Percentiles rank a stretch among this genome's conserved stretches.
phyloP scores from a whole-genome alignment of 2,888 invertebrate species.

The Aporophyla nigra region DNA sequence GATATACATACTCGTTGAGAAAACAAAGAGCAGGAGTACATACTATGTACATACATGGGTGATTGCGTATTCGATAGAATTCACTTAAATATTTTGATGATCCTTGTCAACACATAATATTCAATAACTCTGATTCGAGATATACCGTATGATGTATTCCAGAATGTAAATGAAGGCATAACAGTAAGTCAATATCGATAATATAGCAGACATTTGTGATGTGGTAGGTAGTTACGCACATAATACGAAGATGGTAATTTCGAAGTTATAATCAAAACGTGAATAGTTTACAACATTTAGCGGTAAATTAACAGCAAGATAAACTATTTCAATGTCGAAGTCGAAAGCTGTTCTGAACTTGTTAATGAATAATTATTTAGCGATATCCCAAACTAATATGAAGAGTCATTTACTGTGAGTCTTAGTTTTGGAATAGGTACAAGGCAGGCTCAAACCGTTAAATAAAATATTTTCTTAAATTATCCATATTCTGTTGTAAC shows the following conservation, averaged over 20 bases:
- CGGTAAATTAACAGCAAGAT: conserved; percentile 3
- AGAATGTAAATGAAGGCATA: conserved; percentile 15
- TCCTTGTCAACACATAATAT: too few relatives aligned
- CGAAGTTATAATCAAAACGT: conserved; percentile 16
- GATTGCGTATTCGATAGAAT: not conserved
- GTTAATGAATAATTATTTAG: not conserved
- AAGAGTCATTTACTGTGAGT: not conserved
- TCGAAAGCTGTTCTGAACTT: conserved; percentile 1
- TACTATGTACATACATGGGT: not conserved
- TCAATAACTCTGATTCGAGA: conserved; percentile 20
- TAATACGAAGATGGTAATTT: not conserved
- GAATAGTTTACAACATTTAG: conserved; percentile 7
- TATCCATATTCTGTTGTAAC: not conserved
- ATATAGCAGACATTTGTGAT: conserved; percentile 8
- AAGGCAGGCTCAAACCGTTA: not conserved
- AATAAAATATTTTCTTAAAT: not conserved
- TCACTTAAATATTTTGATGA: not conserved
- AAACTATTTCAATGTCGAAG: conserved; percentile 11
- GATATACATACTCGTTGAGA: not conserved
- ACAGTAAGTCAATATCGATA: conserved; percentile 16
- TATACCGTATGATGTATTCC: conserved; percentile 9
- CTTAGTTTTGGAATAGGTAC: not conserved
- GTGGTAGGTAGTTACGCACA: not conserved
- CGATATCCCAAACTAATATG: not conserved
- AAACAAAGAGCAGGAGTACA: conserved; percentile 11